Evolutionary conservation across 2,113 vertebrate species (phyloP).

Genomic region (Chrysochloris asiatica): DNA sequence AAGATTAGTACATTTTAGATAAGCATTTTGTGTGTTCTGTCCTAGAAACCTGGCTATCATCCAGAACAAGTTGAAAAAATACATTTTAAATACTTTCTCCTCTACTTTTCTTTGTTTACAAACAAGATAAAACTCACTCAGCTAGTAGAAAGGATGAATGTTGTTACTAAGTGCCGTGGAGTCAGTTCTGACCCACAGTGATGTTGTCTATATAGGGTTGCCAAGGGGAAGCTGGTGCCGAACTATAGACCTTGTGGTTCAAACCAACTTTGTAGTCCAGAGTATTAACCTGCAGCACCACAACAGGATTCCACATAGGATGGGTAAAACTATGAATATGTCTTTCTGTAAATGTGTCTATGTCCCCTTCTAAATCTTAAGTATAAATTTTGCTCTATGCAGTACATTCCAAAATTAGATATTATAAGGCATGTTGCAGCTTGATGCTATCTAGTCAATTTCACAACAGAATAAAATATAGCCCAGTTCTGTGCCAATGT

Average conservation of each 20-base stretch:
- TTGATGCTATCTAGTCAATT: too few species aligned
- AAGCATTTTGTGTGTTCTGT: background rate
- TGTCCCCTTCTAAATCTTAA: too few species aligned
- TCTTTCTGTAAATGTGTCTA: background rate
- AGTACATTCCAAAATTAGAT: background rate
- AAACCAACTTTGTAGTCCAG: too few species aligned
- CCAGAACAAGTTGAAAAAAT: background rate
- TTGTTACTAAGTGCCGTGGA: too few species aligned
- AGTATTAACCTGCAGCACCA: too few species aligned
- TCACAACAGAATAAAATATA: too few species aligned
- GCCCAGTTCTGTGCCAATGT: too few species aligned
- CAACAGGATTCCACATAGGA: too few species aligned
- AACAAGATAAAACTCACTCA: background rate
- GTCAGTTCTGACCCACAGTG: too few species aligned
- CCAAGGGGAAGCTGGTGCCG: too few species aligned
- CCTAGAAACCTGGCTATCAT: background rate
- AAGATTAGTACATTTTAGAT: background rate
- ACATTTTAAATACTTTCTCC: background rate
- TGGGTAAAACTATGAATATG: background rate
- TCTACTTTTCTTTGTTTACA: background rate
- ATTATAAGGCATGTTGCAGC: background rate
- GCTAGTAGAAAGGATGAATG: background rate
- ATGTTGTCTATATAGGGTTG: too few species aligned
- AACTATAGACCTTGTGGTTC: too few species aligned
- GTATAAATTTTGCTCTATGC: background rate